These are phyloP conservation scores for Himalopsyche japonica DNA, from an alignment of 2,888 invertebrate species.

Conservation along the genomic window DNA sequence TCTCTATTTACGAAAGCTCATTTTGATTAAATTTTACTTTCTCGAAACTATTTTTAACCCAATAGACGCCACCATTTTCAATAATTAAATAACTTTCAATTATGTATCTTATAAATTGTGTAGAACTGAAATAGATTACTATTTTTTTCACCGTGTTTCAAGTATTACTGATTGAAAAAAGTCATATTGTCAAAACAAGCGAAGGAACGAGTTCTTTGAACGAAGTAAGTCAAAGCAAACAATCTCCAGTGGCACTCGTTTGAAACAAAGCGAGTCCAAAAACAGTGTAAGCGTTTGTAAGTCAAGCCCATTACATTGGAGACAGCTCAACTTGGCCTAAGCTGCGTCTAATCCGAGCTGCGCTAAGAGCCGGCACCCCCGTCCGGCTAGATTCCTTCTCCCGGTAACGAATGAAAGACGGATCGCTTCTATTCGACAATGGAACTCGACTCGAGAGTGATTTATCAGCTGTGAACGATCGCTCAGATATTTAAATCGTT, in stretches of 20 bases:
- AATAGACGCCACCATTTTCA: too few relatives aligned
- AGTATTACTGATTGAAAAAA: too few relatives aligned
- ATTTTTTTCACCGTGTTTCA: too few relatives aligned
- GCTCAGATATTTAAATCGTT: too few relatives aligned
- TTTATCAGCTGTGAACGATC: background rate
- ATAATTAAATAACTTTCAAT: too few relatives aligned
- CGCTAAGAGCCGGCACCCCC: background rate
- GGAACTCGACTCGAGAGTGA: background rate
- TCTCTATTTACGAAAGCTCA: too few relatives aligned
- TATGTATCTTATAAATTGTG: too few relatives aligned
- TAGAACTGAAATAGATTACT: too few relatives aligned
- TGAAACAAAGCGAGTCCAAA: background rate
- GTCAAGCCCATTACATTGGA: background rate
- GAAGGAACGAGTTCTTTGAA: background rate
- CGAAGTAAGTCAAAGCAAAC: background rate
- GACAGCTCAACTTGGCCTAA: background rate
- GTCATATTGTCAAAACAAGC: background rate
- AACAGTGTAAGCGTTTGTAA: background rate
- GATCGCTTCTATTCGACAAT: background rate
- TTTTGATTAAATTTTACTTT: too few relatives aligned
- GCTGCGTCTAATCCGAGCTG: background rate
- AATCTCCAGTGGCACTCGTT: background rate
- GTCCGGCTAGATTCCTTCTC: background rate
- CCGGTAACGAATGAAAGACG: background rate
- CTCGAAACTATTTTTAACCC: too few relatives aligned